Base-by-base conservation (phyloP, 2,113 vertebrate species). In the Rhineura floridana region DNA sequence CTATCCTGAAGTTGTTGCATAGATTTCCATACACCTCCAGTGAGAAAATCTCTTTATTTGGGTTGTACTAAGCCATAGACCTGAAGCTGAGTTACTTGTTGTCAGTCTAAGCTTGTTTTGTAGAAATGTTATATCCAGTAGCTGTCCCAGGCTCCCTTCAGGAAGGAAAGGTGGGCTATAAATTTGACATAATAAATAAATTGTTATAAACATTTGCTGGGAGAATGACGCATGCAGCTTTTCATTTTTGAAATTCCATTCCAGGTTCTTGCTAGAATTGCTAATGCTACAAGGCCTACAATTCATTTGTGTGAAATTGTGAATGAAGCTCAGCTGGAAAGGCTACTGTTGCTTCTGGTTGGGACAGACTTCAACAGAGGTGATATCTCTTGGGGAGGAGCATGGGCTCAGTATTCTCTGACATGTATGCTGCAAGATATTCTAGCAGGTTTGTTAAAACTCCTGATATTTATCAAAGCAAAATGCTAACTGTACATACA, bases 361-460 rank as follows among this genome's bases (percentile, higher is more conserved):
- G 99, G 99, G 88, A 99, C 99, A 1, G 99, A 99, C 94, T 99
- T 99, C 85, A 99, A 99, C 93, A 97, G 98, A 81, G 99, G 99
- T 87, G 98, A 99, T 95, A 99, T 99, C 95, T 98, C 98, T 77
- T 99, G 99, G 99, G 99, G 99, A 21, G 99, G 99, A 52, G 99
- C 99, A 42, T 99, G 99, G 99, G 99, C 98, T 85, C 99, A 99
- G 75, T 99, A 99, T 96, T 99, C 99, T 67, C 97, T 99, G 93
- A 99, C 98, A 12, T 99, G 99, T 88, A 99, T 99, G 99, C 97
- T 99, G 10, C 99, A 99, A 95, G 99, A 99, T 96, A 99, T 99
- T 93, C 96, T 99, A 90, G 97, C 98, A 98, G 99, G 99, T 99
- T 95, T 84, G 96, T 90, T 88, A 75, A 65, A 23, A 87, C 93